These are phyloP conservation scores for Calidris pugnax DNA, from an alignment of 2,113 vertebrate species.

Conservation along the genomic window DNA sequence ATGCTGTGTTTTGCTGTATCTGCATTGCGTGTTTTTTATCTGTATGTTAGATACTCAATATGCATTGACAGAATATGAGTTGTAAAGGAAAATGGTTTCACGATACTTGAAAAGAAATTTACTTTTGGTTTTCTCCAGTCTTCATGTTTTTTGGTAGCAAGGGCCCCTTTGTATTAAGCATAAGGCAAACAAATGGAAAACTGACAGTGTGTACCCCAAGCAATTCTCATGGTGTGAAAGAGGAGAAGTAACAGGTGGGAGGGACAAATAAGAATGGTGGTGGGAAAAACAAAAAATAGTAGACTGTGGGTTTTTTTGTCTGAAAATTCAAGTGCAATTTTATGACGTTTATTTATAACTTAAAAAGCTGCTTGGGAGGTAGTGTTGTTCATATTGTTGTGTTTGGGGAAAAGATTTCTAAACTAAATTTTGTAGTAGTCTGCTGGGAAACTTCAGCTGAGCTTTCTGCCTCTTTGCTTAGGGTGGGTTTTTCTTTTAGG, in stretches of 20 bases:
- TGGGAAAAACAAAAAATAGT: background rate
- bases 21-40: background rate
- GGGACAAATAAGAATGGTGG: background rate
- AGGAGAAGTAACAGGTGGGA: background rate
- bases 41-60: background rate
- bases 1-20: background rate
- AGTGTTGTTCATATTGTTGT: background rate
- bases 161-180: background rate
- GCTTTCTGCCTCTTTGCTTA: background rate
- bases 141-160: background rate
- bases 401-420: background rate
- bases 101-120: background rate
- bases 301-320: background rate
- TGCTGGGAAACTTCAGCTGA: rapidly evolving
- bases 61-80: background rate
- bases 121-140: background rate
- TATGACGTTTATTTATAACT: background rate
- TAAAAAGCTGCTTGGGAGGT: background rate
- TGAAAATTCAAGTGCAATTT: background rate
- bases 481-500: background rate
- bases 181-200: background rate
- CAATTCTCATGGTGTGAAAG: background rate
- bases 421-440: background rate
- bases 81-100: background rate
- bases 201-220: background rate